These are phyloP conservation scores for Epinotia nisella DNA, from an alignment of 2,888 invertebrate species.

Conservation along the genomic window DNA sequence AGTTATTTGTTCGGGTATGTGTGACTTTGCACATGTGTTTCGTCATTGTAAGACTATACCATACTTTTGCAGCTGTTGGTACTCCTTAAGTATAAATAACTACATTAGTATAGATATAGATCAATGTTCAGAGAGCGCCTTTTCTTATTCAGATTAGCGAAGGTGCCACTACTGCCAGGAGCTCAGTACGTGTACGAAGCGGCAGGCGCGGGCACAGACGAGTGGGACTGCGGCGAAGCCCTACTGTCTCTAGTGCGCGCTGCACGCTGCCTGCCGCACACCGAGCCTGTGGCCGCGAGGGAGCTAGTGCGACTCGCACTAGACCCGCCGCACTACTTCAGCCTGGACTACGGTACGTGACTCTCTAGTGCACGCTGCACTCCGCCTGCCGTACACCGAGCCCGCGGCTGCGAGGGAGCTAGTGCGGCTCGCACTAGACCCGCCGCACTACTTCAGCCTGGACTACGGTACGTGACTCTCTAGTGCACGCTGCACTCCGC, in stretches of 20 bases:
- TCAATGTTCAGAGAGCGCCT: too few species aligned
- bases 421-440: neutral
- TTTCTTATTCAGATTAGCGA: slow-evolving; percentile 31
- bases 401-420: slow-evolving; percentile 41
- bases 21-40: too few species aligned
- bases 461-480: slow-evolving; percentile 53
- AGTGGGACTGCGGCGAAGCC: slow-evolving; percentile 46
- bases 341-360: slow-evolving; percentile 57
- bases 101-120: too few species aligned
- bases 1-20: too few species aligned
- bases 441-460: slow-evolving; percentile 46
- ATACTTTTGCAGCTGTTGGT: too few species aligned
- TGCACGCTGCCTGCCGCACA: slow-evolving; percentile 53
- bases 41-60: too few species aligned
- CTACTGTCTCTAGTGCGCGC: slow-evolving; percentile 52
- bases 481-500: slow-evolving; percentile 49
- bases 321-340: slow-evolving; percentile 71
- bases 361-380: slow-evolving; percentile 46
- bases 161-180: slow-evolving; percentile 56
- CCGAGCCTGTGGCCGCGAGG: slow-evolving; percentile 28
- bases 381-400: slow-evolving; percentile 51
- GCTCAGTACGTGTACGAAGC: slow-evolving; percentile 46
- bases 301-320: slow-evolving; percentile 55
- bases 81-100: too few species aligned
- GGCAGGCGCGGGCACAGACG: slow-evolving; percentile 34